Percentiles rank a stretch among this genome's conserved stretches.
These are phyloP conservation scores for Sussaba pulchella DNA, from an alignment of 2,888 invertebrate genomes.

Conservation along the genomic window DNA sequence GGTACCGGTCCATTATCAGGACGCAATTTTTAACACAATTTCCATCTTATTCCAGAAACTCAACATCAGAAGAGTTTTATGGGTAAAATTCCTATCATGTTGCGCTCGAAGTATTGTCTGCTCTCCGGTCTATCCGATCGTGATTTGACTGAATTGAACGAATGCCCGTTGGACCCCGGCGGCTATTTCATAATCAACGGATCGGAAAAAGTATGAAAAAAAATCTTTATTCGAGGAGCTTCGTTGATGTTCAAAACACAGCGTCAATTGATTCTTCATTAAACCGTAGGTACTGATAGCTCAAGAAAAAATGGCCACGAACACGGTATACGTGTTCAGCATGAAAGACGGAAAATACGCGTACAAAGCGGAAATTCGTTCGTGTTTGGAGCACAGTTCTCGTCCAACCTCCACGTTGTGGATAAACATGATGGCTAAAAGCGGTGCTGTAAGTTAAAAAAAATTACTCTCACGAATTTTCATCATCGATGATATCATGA, in stretches of 20 bases:
- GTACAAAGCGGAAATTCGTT: slow-evolving; percentile 98
- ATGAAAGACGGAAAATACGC: slow-evolving; percentile 99
- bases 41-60: slow-evolving; percentile 82
- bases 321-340: slow-evolving; percentile 99
- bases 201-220: slow-evolving; percentile 93
- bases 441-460: slow-evolving; percentile 88
- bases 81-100: slow-evolving; percentile 99
- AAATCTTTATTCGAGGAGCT: too few relatives aligned
- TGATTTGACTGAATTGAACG: slow-evolving; percentile 99
- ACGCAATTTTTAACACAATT: background rate
- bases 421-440: slow-evolving; percentile 99
- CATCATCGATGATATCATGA: background rate
- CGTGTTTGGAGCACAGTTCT: slow-evolving; percentile 96
- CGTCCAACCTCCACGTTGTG: slow-evolving; percentile 98
- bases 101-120: slow-evolving; percentile 98
- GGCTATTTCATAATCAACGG: slow-evolving; percentile 99
- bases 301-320: slow-evolving; percentile 99
- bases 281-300: slow-evolving; percentile 92
- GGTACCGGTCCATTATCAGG: background rate
- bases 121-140: slow-evolving; percentile 98
- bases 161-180: slow-evolving; percentile 99
- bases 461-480: slow-evolving; percentile 12
- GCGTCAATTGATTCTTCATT: background rate
- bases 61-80: slow-evolving; percentile 89
- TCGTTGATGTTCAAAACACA: background rate